phyloP scores from a whole-genome alignment of 2,888 invertebrate species.

The Sabellastarte sp. region DNA sequence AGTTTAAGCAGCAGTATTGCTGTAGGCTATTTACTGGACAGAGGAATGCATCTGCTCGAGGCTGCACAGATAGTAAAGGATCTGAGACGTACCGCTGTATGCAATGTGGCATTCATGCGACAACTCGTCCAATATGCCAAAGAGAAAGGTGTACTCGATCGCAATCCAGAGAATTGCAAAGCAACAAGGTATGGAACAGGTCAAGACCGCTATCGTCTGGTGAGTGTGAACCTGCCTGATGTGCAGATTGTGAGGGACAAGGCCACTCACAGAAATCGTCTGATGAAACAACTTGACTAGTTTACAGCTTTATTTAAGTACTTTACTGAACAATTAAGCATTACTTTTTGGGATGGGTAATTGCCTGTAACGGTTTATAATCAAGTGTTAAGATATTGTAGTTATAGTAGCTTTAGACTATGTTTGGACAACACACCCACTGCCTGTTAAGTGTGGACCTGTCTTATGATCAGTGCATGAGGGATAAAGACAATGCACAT shows the following conservation, averaged over 20 bases:
- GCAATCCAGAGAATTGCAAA: background rate
- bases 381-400: too few species aligned
- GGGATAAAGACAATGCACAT: too few species aligned
- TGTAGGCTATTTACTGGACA: background rate
- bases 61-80: background rate
- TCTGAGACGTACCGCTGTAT: background rate
- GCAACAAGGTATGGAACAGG: background rate
- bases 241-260: background rate
- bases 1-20: background rate
- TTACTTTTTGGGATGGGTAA: too few species aligned
- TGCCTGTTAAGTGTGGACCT: too few species aligned
- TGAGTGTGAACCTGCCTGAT: background rate
- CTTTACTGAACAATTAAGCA: too few species aligned
- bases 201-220: background rate
- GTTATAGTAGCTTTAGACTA: too few species aligned
- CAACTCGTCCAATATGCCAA: background rate
- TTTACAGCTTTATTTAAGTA: too few species aligned
- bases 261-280: background rate
- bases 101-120: constrained; percentile 1
- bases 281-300: too few species aligned
- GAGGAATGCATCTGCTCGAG: background rate
- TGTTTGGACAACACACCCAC: too few species aligned
- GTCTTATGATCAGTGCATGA: too few species aligned
- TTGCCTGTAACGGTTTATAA: too few species aligned
- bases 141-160: background rate